Evolutionary conservation across 1,140 invertebrate genomes (phyloP).

Genomic region (Tachypleus tridentatus): DNA sequence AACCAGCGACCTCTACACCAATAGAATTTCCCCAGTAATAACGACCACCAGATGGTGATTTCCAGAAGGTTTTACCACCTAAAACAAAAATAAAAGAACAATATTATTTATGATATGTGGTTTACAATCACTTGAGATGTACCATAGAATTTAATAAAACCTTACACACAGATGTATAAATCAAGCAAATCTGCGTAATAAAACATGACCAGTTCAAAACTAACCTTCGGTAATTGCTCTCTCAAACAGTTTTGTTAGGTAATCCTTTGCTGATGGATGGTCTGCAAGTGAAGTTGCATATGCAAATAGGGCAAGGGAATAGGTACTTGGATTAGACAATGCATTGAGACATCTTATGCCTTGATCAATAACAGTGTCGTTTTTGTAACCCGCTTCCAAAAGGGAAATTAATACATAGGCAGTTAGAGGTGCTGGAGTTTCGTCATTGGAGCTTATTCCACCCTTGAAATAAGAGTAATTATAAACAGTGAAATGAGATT

Average conservation of each 20-base stretch:
- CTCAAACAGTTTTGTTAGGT: conserved; percentile 19
- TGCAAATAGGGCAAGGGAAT: conserved; percentile 44
- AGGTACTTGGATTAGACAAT: conserved; percentile 37
- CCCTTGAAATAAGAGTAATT: conserved; percentile 35
- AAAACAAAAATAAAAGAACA: not conserved
- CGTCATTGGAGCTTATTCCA: conserved; percentile 43
- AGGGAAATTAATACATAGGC: conserved; percentile 53
- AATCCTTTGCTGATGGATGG: conserved; percentile 20
- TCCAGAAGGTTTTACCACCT: conserved; percentile 6
- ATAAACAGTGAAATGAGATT: not conserved
- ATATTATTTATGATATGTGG: too few species aligned
- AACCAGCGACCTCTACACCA: conserved; percentile 62
- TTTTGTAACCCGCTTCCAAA: conserved; percentile 40
- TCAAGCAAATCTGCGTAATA: not conserved
- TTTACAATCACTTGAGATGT: too few species aligned
- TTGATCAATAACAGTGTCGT: conserved; percentile 36
- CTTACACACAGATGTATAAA: not conserved
- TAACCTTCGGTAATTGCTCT: conserved; percentile 14
- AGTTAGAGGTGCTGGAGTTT: conserved; percentile 46
- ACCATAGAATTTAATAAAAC: too few species aligned
- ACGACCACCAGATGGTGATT: not conserved
- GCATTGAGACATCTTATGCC: conserved; percentile 44
- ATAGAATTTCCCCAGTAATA: conserved; percentile 15
- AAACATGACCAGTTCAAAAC: not conserved
- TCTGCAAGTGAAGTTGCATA: conserved; percentile 48